Conservation (phyloP, 2,888 invertebrate species). For the Chloroclystis v-ata region DNA sequence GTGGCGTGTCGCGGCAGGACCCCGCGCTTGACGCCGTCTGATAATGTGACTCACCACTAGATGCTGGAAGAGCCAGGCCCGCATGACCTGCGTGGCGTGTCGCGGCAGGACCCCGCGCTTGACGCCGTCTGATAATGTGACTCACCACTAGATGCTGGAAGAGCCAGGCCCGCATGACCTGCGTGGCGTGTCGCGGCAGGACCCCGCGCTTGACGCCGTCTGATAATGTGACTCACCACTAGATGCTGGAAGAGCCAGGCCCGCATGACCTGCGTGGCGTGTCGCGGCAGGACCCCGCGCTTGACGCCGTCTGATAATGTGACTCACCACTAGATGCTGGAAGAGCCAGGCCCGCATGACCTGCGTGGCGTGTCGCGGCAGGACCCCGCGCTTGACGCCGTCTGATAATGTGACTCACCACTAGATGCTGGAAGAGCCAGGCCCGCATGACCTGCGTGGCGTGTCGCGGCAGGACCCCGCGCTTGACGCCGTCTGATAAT, state of each 20-base stretch:
- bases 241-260: conserved; percentile 5
- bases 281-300: background rate
- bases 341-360: conserved; percentile 40
- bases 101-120: conserved; percentile 39
- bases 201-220: conserved; percentile 70
- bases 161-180: conserved; percentile 39
- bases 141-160: conserved; percentile 11
- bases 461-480: background rate
- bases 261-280: conserved; percentile 40
- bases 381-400: conserved; percentile 70
- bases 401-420: background rate
- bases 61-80: conserved; percentile 3
- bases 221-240: conserved; percentile 1
- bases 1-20: conserved; percentile 84
- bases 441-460: conserved; percentile 39
- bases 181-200: background rate
- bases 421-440: conserved; percentile 6
- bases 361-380: background rate
- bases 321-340: conserved; percentile 4
- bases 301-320: conserved; percentile 71
- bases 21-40: conserved; percentile 87
- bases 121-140: conserved; percentile 63
- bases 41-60: conserved; percentile 4
- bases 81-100: conserved; percentile 40
- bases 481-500: conserved; percentile 71